Evolutionary conservation across 2,888 invertebrate species (phyloP).

Genomic region (Podotricha telesiphe): DNA sequence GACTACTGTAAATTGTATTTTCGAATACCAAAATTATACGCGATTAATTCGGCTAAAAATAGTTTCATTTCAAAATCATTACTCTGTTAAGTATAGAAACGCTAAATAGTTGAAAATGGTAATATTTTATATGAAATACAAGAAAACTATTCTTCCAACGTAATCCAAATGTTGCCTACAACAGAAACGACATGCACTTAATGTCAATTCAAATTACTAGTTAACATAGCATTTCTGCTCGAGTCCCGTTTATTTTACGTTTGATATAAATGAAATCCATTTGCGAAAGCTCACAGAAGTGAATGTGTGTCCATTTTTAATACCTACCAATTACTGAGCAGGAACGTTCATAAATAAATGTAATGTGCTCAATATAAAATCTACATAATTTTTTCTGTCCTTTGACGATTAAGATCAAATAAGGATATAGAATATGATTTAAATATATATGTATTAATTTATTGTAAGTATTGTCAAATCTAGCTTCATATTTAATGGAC

Average conservation of each 20-base stretch:
- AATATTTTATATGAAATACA: background rate
- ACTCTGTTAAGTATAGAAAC: no score
- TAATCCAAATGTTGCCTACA: background rate
- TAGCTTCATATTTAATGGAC: no score
- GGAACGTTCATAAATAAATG: conserved; percentile 36
- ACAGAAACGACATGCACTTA: background rate
- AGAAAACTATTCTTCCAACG: background rate
- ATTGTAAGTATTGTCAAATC: no score
- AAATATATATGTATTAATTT: no score
- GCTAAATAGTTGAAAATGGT: background rate
- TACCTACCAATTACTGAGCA: conserved; percentile 35
- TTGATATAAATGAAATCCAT: conserved; percentile 42
- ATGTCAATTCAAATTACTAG: conserved; percentile 19
- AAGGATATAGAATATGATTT: background rate
- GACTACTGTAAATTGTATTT: no score
- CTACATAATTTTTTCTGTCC: conserved; percentile 14
- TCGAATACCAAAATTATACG: no score
- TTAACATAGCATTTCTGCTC: conserved; percentile 34
- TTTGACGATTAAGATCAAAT: background rate
- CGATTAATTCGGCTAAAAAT: no score
- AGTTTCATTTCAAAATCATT: no score
- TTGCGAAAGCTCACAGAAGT: conserved; percentile 36
- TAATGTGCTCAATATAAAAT: conserved; percentile 31
- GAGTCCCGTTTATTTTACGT: conserved; percentile 38
- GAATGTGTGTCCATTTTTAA: conserved; percentile 39